phyloP scores from a whole-genome alignment of 2,797 vertebrate species.

The Holocentrus rufus region DNA sequence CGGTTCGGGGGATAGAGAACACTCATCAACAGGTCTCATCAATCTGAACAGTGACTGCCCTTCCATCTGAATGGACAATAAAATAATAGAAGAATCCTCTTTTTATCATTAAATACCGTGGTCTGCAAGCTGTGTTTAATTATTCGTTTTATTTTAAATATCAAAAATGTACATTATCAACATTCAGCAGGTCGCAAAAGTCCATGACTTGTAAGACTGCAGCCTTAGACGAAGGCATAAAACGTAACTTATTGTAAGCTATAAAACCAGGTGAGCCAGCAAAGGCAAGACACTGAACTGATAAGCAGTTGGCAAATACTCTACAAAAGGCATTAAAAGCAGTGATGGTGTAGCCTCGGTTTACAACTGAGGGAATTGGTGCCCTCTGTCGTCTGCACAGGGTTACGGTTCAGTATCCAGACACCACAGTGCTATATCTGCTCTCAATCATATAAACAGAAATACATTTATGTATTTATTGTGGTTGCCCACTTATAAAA shows the following conservation, averaged over 20 bases:
- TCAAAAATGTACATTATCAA: constrained; percentile 3
- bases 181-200: constrained; percentile 30
- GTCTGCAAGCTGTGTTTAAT: background rate
- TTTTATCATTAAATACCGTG: background rate
- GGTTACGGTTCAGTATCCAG: background rate
- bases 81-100: background rate
- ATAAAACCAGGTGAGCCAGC: background rate
- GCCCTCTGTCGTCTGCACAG: constrained; percentile 60
- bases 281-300: background rate
- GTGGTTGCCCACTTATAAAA: background rate
- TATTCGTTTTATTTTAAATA: constrained; percentile 40
- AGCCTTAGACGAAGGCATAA: background rate
- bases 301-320: background rate
- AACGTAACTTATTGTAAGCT: background rate
- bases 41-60: background rate
- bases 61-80: background rate
- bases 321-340: too few species aligned
- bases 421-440: too few species aligned
- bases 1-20: constrained; percentile 5
- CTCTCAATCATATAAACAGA: too few species aligned
- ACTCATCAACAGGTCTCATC: background rate
- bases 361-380: constrained; percentile 40
- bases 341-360: background rate
- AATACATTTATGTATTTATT: too few species aligned
- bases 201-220: background rate